Evolutionary conservation across 1,140 invertebrate species (phyloP), one percentile per base, ranked within the genome.

Genomic region (Caligus rogercresseyi): DNA sequence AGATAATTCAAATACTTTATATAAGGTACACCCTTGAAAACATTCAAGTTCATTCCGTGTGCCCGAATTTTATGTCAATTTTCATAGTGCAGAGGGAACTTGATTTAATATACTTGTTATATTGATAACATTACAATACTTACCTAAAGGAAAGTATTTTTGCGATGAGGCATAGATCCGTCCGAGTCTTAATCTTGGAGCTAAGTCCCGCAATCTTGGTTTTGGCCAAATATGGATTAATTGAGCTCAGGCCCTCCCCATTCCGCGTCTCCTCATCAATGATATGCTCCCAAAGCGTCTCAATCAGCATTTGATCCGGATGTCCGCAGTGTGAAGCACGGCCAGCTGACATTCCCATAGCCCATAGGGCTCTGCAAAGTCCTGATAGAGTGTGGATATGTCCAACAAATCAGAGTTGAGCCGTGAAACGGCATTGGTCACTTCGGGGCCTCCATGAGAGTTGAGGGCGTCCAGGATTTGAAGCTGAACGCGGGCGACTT

Each of bases 261-360:
- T 52, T 57, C 24, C 25, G 54, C 4, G 71, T 55, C 56, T 70
- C 67, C 66, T 61, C 63, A 25, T 66, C 63, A 16, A 66, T 61
- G 15, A 66, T 62, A 31, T 67, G 59, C 13, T 64, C 65, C 59
- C 64, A 65, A 18, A 65, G 61, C 24, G 65, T 64, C 64, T 69
- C 61, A 65, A 71, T 66, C 16, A 71, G 63, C 2, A 67, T 63
- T 1, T 83, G 79, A 71, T 86, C 84, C 66, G 84, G 83, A 72
- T 89, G 68, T 16, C 68, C 67, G 68, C 67, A 61, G 85, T 88
- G 66, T 88, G 84, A 24, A 90, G 81, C 67, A 90, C 88, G 0
- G 84, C 82, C 51, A 90, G 73, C 74, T 89, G 85, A 70, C 85
- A 87, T 73, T 89, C 86, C 82, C 85, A 86, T 23, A 89, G 55